Percentiles rank a stretch among this genome's conserved stretches.
phyloP scores from a whole-genome alignment of 1,140 invertebrate genomes.

The Drosophila miranda region DNA sequence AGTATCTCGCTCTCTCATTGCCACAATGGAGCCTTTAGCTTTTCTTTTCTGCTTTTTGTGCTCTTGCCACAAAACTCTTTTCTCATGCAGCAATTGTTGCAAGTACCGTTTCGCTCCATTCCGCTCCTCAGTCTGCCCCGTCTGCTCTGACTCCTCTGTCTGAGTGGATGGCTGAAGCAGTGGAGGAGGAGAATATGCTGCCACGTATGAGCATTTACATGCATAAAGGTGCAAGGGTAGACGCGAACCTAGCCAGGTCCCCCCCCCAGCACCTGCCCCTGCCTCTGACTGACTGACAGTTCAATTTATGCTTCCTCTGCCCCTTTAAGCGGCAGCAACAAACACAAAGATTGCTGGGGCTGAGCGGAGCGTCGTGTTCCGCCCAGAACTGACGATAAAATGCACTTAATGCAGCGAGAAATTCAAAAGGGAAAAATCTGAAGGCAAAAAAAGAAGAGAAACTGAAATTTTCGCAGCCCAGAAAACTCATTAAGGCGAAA shows the following conservation, averaged over 20 bases:
- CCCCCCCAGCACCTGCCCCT: too few relatives aligned
- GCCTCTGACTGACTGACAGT: conserved; percentile 61
- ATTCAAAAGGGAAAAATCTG: conserved; percentile 18
- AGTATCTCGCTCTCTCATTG: conserved; percentile 19
- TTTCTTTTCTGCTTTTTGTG: conserved; percentile 49
- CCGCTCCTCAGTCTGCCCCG: conserved; percentile 5
- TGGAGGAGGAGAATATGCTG: conserved; percentile 1
- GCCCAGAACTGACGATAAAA: conserved; percentile 68
- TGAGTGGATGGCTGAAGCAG: conserved; percentile 4
- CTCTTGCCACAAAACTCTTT: conserved; percentile 61
- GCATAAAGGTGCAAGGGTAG: conserved; percentile 16
- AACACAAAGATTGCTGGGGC: conserved; percentile 68
- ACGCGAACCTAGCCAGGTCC: neutral
- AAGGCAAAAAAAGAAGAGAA: conserved; percentile 4
- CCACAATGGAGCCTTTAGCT: conserved; percentile 24
- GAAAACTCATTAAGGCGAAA: conserved; percentile 59
- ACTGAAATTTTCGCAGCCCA: conserved; percentile 28
- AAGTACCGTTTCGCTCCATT: conserved; percentile 62
- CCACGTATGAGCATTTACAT: conserved; percentile 54
- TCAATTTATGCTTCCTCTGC: conserved; percentile 77
- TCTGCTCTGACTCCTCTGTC: conserved; percentile 39
- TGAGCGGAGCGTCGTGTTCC: conserved; percentile 49
- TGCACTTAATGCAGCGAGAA: conserved; percentile 70
- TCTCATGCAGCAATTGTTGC: conserved; percentile 76
- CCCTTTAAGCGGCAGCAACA: conserved; percentile 64